These are phyloP conservation scores for Drosophila micromelanica DNA, from an alignment of 1,140 invertebrate genomes.

Conservation along the genomic window DNA sequence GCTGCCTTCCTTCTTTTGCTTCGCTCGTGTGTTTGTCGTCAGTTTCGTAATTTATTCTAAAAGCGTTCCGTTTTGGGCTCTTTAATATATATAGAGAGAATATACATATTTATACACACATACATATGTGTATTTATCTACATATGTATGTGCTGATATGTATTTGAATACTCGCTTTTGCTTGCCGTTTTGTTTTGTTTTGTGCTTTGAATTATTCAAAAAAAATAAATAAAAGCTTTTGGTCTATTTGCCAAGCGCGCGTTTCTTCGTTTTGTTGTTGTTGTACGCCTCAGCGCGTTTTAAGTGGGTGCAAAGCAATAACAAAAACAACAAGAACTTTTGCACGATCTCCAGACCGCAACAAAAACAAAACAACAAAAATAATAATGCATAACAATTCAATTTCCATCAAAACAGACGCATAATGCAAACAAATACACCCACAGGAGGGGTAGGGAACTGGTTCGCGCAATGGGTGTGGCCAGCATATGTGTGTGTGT, in stretches of 20 bases:
- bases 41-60: constrained; percentile 83
- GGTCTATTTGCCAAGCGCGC: constrained; percentile 57
- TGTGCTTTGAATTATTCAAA: constrained; percentile 78
- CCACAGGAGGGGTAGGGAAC: constrained; percentile 9
- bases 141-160: constrained; percentile 27
- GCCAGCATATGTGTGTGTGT: neutral
- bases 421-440: constrained; percentile 40
- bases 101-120: constrained; percentile 46
- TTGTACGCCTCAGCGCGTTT: constrained; percentile 70
- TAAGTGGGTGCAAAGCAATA: constrained; percentile 69
- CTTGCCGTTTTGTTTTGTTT: constrained; percentile 52
- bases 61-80: constrained; percentile 80
- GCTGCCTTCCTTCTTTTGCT: constrained; percentile 52
- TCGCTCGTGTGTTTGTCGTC: constrained; percentile 68
- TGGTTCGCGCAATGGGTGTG: constrained; percentile 32
- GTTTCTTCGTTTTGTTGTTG: constrained; percentile 38
- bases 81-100: constrained; percentile 54
- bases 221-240: constrained; percentile 78
- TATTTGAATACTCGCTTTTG: constrained; percentile 41
- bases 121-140: constrained; percentile 15
- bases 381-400: constrained; percentile 66
- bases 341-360: constrained; percentile 69
- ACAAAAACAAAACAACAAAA: constrained; percentile 46
- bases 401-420: constrained; percentile 67
- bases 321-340: constrained; percentile 50